Evolutionary conservation across 2,113 vertebrate species (phyloP).

Genomic region (Dasypus novemcinctus): DNA sequence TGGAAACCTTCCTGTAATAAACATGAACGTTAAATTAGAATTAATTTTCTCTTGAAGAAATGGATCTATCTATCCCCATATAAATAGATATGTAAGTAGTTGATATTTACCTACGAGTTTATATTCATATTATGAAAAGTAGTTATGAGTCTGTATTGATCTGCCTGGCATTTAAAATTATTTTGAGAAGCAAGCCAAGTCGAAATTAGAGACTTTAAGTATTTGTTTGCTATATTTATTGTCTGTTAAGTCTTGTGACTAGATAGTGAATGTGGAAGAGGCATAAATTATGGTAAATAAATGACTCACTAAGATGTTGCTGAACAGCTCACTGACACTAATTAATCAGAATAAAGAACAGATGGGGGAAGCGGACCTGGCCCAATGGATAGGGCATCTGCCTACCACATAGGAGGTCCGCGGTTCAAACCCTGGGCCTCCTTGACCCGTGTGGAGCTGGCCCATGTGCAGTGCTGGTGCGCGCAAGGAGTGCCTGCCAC

Average conservation of each 20-base stretch:
- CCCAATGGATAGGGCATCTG: too few relatives aligned
- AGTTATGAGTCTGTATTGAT: slow-evolving; percentile 30
- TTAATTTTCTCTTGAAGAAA: slow-evolving; percentile 14
- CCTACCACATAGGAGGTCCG: too few relatives aligned
- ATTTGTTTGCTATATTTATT: slow-evolving; percentile 32
- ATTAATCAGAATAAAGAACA: slow-evolving; percentile 7
- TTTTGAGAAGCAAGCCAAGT: slow-evolving; percentile 33
- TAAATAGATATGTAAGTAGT: background rate
- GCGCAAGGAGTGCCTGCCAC: too few relatives aligned
- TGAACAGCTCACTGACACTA: background rate
- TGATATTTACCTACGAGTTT: background rate
- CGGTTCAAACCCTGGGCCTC: too few relatives aligned
- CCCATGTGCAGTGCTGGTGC: too few relatives aligned
- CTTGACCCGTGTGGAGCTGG: too few relatives aligned
- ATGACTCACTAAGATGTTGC: background rate
- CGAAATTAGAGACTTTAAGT: slow-evolving; percentile 4
- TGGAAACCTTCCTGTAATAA: background rate
- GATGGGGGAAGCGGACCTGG: too few relatives aligned
- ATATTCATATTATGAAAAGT: background rate
- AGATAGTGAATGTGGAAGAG: background rate
- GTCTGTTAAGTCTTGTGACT: background rate
- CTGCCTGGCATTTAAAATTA: background rate
- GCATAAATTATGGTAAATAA: background rate
- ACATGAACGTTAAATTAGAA: slow-evolving; percentile 24
- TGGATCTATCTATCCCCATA: background rate